A percentile compares a stretch with the other conserved stretches of the same genome.
phyloP scores from a whole-genome alignment of 2,113 vertebrate species.

The Varanus salvator region DNA sequence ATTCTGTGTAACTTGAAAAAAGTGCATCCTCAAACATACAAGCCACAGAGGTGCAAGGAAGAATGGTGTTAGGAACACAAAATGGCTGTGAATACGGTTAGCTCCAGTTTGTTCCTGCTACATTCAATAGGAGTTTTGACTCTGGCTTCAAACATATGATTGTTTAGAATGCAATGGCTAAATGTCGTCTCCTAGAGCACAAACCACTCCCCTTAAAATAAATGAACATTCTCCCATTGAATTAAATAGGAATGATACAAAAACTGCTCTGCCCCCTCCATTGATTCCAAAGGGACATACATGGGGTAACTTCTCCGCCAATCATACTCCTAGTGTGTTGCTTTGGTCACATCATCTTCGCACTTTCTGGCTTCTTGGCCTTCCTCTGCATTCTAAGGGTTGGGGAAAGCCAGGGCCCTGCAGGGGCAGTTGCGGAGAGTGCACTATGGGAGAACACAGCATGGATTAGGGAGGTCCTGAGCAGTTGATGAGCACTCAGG shows the following conservation, averaged over 20 bases:
- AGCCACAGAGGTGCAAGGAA: conserved; percentile 42
- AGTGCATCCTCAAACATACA: conserved; percentile 10
- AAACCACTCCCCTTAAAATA: no score
- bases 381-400: not conserved
- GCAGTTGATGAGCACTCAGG: not conserved
- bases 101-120: conserved; percentile 31
- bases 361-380: not conserved
- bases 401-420: not conserved
- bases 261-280: not conserved
- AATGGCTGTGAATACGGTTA: conserved; percentile 48
- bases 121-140: conserved; percentile 62
- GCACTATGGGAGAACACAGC: not conserved
- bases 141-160: conserved; percentile 10
- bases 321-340: not conserved
- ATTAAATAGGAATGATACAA: not conserved
- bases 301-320: no score
- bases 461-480: not conserved
- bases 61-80: conserved; percentile 58
- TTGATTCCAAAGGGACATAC: not conserved
- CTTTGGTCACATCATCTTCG: not conserved
- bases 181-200: not conserved
- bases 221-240: not conserved
- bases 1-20: not conserved
- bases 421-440: not conserved
- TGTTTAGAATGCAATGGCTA: not conserved